Base-by-base conservation (phyloP, 2,888 invertebrate genomes). In the Trachelus tabidus region DNA sequence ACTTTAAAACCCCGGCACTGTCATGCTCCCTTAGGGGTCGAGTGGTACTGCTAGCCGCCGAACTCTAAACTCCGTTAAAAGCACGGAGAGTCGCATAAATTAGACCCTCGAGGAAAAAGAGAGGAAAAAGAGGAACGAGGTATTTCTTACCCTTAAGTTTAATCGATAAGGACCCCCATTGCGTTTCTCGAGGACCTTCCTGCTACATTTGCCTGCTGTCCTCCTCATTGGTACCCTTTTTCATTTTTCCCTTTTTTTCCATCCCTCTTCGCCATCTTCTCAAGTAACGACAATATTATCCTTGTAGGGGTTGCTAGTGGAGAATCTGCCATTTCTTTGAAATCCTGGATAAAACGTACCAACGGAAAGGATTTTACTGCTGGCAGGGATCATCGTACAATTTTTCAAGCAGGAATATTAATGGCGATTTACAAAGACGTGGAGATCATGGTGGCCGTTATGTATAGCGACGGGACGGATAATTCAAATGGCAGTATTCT, bases 41-140 rank as follows among this genome's bases (percentile, higher is more conserved):
- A 90, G 89, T 90, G 90, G 90, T 87, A 90, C 88, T 88, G 86
- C 89, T 89, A 88, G 87, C 87, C 90, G 84, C 90, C 86, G 83
- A 88, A 86, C 86, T 88, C 86, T 84, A 86, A 85, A 85, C 82
- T 86, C 84, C 79, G 81, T 83, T 81, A 78, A 81, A 79, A 81
- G 78, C 82, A 79, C 76, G 79, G 81, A 78, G 81, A 73, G 69
- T 77, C 79, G 81, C 84, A 86, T 87, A 87, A 87, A 88, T 87
- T 85, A 84, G 80, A 73, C 79, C 75, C 81, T 79, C 77, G 79
- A 76, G 73, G 35, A 73, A 68, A 56, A 69, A 69, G 30, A 33
- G 30, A 69, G 69, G 69, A 77, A 30, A 73, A 33, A 34, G 31
- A 76, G 73, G 76, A 71, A 71, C 37, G 78, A 78, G 77, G 79